phyloP scores from a whole-genome alignment of 2,888 invertebrate genomes.

The Sphinx pinastri region DNA sequence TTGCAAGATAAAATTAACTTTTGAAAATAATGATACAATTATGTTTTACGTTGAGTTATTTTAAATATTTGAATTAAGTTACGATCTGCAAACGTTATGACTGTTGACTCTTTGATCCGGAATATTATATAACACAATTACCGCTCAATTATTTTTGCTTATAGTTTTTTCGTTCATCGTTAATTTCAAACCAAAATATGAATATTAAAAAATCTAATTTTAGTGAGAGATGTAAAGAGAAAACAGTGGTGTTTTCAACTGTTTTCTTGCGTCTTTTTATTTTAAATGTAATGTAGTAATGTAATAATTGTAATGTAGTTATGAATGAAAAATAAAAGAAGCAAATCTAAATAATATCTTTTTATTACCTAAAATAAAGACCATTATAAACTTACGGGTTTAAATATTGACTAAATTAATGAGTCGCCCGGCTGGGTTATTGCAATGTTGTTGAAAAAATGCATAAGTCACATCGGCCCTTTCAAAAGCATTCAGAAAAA shows the following conservation, averaged over 20 bases:
- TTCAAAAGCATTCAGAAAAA: not conserved
- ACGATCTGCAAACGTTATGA: not conserved
- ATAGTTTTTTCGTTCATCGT: not conserved
- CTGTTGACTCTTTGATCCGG: not conserved
- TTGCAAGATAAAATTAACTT: no score
- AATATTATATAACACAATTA: not conserved
- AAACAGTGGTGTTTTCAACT: not conserved
- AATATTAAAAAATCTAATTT: no score
- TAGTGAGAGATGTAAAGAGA: no score
- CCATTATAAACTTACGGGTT: slow-evolving; percentile 42
- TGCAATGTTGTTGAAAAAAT: not conserved
- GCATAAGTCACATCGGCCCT: not conserved
- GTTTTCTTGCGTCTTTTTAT: not conserved
- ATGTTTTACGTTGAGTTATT: no score
- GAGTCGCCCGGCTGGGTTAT: not conserved
- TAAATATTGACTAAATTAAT: slow-evolving; percentile 34
- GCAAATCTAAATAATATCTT: slow-evolving; percentile 40
- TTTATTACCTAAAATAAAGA: slow-evolving; percentile 58
- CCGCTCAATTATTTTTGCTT: not conserved
- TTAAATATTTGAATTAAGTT: not conserved
- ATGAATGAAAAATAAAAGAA: slow-evolving; percentile 30
- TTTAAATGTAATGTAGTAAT: not conserved
- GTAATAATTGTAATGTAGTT: not conserved
- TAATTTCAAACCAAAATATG: not conserved
- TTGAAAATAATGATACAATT: no score